Evolutionary conservation across 2,113 vertebrate species (phyloP), one percentile per base, ranked within the genome.

Genomic region (Tor tambroides): DNA sequence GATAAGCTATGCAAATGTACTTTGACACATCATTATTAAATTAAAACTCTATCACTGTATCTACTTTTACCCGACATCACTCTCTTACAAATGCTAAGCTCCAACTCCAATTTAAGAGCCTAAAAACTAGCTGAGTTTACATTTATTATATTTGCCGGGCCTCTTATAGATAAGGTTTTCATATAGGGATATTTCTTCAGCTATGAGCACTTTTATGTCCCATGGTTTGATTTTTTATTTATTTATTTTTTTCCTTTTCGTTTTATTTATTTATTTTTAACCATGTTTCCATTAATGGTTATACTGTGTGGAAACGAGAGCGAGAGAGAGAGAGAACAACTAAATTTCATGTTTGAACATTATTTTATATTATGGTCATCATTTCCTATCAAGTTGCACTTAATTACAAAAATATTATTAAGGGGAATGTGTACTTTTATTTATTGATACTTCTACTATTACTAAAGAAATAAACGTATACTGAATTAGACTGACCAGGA

Each of bases 41-140:
- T 63, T 80, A 61, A 80, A 80, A 80, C 30, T 26, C 26, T 26
- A 14, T 80, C 23, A 80, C 54, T 79, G 14, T 35, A 79, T 79
- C 77, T 79, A 6, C 30, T n/a, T 80, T 80, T n/a, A 26, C 35
- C 56, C 14, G 3, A 41, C 32, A 79, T 35, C 30, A 4, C 51
- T 38, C 30, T 30, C 30, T 72, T 72, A 6, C 32, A 5, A 14
- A 46, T 46, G 38, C 41, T 72, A 72, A 72, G 35, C 69, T 75
- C 72, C 23, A 15, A 38, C 69, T 46, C 12, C 5, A 15, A n/a
- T 75, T 43, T 41, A 26, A 75, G 21, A 75, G 41, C 26, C 2
- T 26, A 46, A 8, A 75, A 75, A 43, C 23, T 46, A 15, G 72
- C 41, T 26, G 72, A 46, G 41, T 75, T 75, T 26, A 46, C 23